Conservation (phyloP, 92 coral and sea anemone species). For the Epizoanthus scotinus region DNA sequence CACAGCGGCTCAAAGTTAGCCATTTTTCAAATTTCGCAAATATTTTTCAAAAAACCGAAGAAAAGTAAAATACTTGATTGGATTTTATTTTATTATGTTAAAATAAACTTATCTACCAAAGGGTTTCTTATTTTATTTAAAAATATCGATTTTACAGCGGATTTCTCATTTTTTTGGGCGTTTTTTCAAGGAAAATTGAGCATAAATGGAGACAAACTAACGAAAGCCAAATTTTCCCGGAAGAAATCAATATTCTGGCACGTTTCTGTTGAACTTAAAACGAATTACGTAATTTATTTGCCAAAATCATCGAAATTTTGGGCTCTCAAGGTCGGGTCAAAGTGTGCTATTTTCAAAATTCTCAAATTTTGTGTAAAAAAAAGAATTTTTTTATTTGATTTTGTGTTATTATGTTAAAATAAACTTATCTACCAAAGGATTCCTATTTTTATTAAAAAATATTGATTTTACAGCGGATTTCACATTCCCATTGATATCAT, state of each 20-base stretch:
- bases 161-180: no score
- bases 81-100: not conserved
- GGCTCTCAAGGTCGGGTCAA: not conserved
- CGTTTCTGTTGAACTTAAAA: not conserved
- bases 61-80: not conserved
- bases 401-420: not conserved
- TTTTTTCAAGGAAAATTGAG: no score
- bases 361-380: not conserved
- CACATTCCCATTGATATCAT: no score
- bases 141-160: not conserved
- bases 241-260: not conserved
- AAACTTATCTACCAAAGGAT: not conserved
- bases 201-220: not conserved
- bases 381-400: not conserved
- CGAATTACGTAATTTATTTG: not conserved
- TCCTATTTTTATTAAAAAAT: not conserved
- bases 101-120: not conserved
- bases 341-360: not conserved
- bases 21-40: not conserved
- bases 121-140: not conserved
- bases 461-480: not conserved
- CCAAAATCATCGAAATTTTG: not conserved
- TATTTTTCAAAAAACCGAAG: not conserved
- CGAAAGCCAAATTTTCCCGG: not conserved
- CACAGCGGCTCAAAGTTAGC: not conserved